These are phyloP conservation scores for Poecilia picta DNA, from an alignment of 2,797 vertebrate genomes.

Conservation along the genomic window DNA sequence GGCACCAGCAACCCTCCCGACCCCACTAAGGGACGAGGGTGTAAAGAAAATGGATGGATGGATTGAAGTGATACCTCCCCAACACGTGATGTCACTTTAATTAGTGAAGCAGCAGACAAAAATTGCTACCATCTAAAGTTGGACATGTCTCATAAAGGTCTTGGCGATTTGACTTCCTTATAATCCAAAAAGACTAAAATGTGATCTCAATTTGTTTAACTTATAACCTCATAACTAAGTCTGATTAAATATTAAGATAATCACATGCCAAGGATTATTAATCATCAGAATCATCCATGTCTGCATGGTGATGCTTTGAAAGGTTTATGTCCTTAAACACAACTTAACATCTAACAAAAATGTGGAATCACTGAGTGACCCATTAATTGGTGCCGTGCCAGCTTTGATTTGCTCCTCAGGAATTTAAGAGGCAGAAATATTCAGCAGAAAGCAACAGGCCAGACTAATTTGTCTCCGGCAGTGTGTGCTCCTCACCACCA, in stretches of 20 bases:
- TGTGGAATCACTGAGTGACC: constrained; percentile 23
- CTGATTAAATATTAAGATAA: not conserved
- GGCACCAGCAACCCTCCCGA: too few relatives aligned
- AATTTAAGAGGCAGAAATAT: constrained; percentile 34
- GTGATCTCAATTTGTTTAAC: not conserved
- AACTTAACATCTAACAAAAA: not conserved
- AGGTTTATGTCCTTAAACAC: not conserved
- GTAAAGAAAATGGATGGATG: not conserved
- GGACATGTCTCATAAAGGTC: not conserved
- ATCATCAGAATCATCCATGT: not conserved
- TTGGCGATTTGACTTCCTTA: not conserved
- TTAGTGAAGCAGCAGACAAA: not conserved
- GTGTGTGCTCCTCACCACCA: constrained; percentile 21
- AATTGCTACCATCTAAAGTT: not conserved
- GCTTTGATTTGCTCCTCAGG: constrained; percentile 2
- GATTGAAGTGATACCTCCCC: not conserved
- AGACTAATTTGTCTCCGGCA: constrained; percentile 6
- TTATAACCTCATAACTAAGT: not conserved
- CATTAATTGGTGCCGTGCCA: constrained; percentile 15
- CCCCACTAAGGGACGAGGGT: too few relatives aligned
- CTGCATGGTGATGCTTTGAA: not conserved
- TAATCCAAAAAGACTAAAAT: not conserved
- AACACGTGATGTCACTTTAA: not conserved
- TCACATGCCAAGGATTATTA: not conserved
- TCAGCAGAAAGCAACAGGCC: constrained; percentile 34